These are phyloP conservation scores for Peromyscus californicus DNA, from an alignment of 2,113 vertebrate genomes.

Conservation along the genomic window DNA sequence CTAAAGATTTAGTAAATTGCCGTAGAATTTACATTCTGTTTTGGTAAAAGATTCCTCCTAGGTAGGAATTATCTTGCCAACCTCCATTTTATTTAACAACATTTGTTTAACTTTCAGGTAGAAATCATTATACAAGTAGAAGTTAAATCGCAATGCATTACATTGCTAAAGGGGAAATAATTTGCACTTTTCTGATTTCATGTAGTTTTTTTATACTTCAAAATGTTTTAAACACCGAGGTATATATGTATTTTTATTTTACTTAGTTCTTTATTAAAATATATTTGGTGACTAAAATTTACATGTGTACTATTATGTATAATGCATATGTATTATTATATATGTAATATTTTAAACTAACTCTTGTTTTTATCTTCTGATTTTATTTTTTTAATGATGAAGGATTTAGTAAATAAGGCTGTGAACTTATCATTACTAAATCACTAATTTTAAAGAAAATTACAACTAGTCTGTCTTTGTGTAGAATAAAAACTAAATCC, in stretches of 20 bases:
- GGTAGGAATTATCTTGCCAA: constrained; percentile 9
- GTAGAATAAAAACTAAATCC: neutral
- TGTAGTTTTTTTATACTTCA: neutral
- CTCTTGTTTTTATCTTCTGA: constrained; percentile 61
- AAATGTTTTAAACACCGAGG: constrained; percentile 24
- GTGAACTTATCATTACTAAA: neutral
- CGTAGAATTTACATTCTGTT: constrained; percentile 10
- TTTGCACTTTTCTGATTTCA: constrained; percentile 50
- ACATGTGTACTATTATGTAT: neutral
- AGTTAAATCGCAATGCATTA: constrained; percentile 40
- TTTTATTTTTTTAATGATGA: constrained; percentile 32
- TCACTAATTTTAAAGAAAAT: constrained; percentile 20
- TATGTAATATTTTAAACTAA: neutral
- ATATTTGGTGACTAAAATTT: neutral
- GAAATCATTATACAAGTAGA: constrained; percentile 14
- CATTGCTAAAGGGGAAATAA: constrained; percentile 3
- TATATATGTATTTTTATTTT: constrained; percentile 15
- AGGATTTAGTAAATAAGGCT: constrained; percentile 7
- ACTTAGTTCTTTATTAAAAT: constrained; percentile 22
- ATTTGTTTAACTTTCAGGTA: constrained; percentile 56
- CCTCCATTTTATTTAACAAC: neutral
- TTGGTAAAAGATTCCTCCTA: constrained; percentile 25
- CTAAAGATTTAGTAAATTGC: neutral
- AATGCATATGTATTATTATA: neutral
- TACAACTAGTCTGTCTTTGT: neutral